phyloP scores from a whole-genome alignment of 2,888 invertebrate species.

The Volucella bombylans region DNA sequence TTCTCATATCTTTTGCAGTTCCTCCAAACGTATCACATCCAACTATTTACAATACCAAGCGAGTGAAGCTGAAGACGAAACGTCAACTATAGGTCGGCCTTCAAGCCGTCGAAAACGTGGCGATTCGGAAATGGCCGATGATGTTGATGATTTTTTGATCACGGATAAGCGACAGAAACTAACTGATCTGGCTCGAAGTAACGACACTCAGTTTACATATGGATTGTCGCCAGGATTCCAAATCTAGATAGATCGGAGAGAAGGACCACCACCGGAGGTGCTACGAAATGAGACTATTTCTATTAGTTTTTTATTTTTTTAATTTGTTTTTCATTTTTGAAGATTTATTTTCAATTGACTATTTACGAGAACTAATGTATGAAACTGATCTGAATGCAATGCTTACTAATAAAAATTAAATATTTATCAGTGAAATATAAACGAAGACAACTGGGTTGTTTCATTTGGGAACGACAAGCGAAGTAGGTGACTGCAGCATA shows the following conservation, averaged over 20 bases:
- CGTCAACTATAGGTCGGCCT: constrained; percentile 3
- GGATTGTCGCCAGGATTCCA: constrained; percentile 81
- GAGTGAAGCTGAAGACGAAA: constrained; percentile 78
- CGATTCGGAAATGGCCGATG: constrained; percentile 80
- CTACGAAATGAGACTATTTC: constrained; percentile 56
- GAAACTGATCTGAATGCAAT: no score
- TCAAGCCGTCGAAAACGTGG: constrained; percentile 77
- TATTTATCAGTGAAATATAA: no score
- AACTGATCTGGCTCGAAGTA: constrained; percentile 77
- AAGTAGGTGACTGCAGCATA: no score
- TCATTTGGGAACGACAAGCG: no score
- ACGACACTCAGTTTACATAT: constrained; percentile 80
- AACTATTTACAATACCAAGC: constrained; percentile 84
- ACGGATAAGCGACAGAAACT: constrained; percentile 80
- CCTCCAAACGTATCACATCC: constrained; percentile 81
- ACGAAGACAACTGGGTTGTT: no score
- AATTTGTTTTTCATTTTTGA: no score
- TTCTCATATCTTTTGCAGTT: constrained; percentile 77
- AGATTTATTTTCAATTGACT: no score
- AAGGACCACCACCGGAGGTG: constrained; percentile 5
- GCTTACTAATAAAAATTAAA: no score
- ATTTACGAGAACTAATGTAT: no score
- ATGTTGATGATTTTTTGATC: constrained; percentile 80
- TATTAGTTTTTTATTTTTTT: constrained; percentile 7
- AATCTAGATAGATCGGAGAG: constrained; percentile 60